A percentile compares a stretch with the other conserved stretches of the same genome.
Conservation (phyloP, 2,113 vertebrate species). For the Oreochromis niloticus region DNA sequence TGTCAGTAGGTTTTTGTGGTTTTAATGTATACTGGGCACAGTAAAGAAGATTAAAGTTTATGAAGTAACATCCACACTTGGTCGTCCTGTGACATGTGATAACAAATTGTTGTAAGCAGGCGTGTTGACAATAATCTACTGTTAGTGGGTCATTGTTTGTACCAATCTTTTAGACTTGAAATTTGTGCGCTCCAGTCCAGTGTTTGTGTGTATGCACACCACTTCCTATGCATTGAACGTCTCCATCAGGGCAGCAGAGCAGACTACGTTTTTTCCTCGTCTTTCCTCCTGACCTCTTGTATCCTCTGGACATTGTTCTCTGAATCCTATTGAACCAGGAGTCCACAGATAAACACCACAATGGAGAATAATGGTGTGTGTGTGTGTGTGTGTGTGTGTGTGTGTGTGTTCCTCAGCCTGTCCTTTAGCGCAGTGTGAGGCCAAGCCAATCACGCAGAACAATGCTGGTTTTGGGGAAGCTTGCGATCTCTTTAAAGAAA, state of each 20-base stretch:
- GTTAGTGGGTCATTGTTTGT: not conserved
- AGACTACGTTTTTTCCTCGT: slow-evolving; percentile 38
- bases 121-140: not conserved
- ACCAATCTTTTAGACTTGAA: not conserved
- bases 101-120: not conserved
- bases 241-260: slow-evolving; percentile 47
- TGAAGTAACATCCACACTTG: not conserved
- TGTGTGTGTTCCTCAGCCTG: not conserved
- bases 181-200: not conserved
- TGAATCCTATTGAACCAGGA: slow-evolving; percentile 64
- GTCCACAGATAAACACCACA: slow-evolving; percentile 59
- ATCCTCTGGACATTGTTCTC: slow-evolving; percentile 67
- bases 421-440: slow-evolving; percentile 49
- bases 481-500: slow-evolving; percentile 52
- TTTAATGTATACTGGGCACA: not conserved
- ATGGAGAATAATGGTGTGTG: slow-evolving; percentile 46
- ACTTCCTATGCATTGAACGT: slow-evolving; percentile 18
- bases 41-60: not conserved
- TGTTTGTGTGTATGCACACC: not conserved
- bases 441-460: slow-evolving; percentile 56
- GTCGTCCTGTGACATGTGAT: not conserved
- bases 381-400: not conserved
- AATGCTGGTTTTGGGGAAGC: slow-evolving; percentile 37
- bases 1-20: not conserved
- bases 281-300: slow-evolving; percentile 63